Conservation (phyloP, 2,113 vertebrate species). For the Gallinago media region DNA sequence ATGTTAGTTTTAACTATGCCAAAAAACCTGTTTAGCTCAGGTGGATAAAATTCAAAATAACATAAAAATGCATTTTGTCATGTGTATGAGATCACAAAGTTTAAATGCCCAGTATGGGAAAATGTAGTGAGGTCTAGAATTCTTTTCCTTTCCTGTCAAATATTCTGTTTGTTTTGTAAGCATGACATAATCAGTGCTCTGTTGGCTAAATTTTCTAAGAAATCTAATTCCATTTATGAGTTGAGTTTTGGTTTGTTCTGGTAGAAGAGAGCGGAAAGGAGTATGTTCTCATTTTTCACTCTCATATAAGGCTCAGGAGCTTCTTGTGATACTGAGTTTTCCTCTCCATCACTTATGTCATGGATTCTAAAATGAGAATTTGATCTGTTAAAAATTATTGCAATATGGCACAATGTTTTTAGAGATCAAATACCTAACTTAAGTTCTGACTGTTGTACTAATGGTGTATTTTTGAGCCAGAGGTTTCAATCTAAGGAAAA, state of each 20-base stretch:
- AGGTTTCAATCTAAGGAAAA: not conserved
- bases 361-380: not conserved
- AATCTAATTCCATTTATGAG: not conserved
- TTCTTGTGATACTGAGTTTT: not conserved
- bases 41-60: not conserved
- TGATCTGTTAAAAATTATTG: not conserved
- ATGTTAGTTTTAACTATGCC: not conserved
- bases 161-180: not conserved
- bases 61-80: not conserved
- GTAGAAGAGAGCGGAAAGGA: accelerated
- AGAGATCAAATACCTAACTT: not conserved
- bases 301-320: not conserved
- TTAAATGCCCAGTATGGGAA: not conserved
- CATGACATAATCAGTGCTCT: not conserved
- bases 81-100: not conserved
- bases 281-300: not conserved
- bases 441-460: not conserved
- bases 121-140: not conserved
- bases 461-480: not conserved
- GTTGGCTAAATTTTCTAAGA: not conserved
- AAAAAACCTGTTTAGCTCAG: not conserved
- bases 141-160: not conserved
- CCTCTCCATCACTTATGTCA: not conserved
- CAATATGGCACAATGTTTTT: not conserved
- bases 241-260: too few species aligned